Evolutionary conservation across 2,888 invertebrate species (phyloP).

Genomic region (Cantharis nigra): DNA sequence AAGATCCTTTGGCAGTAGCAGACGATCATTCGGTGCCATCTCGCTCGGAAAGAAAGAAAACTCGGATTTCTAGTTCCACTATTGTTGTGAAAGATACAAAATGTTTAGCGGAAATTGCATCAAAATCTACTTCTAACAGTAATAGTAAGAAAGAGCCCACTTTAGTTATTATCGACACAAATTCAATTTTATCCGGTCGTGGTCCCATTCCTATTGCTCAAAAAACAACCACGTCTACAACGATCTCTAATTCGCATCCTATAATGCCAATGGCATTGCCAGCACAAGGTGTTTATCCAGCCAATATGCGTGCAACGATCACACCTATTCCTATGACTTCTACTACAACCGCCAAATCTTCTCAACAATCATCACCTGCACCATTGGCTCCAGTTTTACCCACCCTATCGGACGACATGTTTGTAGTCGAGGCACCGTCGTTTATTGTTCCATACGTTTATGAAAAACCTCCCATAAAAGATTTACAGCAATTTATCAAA

Average conservation of each 20-base stretch:
- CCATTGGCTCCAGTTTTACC: slow-evolving; percentile 67
- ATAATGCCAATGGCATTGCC: slow-evolving; percentile 60
- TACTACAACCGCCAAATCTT: slow-evolving; percentile 51
- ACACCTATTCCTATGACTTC: slow-evolving; percentile 59
- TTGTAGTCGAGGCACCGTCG: slow-evolving; percentile 89
- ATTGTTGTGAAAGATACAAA: slow-evolving; percentile 76
- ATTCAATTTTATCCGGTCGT: slow-evolving; percentile 69
- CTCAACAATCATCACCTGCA: slow-evolving; percentile 35
- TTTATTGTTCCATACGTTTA: slow-evolving; percentile 93
- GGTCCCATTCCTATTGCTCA: slow-evolving; percentile 60
- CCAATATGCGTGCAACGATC: slow-evolving; percentile 64
- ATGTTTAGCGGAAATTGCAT: slow-evolving; percentile 70
- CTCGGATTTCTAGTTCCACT: slow-evolving; percentile 43
- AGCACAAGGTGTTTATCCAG: slow-evolving; percentile 68
- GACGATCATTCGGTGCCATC: slow-evolving; percentile 36
- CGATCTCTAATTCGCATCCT: slow-evolving; percentile 50
- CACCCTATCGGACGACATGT: slow-evolving; percentile 88
- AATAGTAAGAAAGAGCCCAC: slow-evolving; percentile 72
- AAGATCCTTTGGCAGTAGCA: slow-evolving; percentile 62
- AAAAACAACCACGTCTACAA: slow-evolving; percentile 46
- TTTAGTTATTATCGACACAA: slow-evolving; percentile 79
- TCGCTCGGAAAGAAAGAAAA: slow-evolving; percentile 12
- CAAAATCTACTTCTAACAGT: slow-evolving; percentile 58
- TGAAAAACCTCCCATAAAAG: slow-evolving; percentile 83
- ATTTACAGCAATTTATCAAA: slow-evolving; percentile 73